phyloP scores from a whole-genome alignment of 2,113 vertebrate genomes.

The Myrmecophaga tridactyla region DNA sequence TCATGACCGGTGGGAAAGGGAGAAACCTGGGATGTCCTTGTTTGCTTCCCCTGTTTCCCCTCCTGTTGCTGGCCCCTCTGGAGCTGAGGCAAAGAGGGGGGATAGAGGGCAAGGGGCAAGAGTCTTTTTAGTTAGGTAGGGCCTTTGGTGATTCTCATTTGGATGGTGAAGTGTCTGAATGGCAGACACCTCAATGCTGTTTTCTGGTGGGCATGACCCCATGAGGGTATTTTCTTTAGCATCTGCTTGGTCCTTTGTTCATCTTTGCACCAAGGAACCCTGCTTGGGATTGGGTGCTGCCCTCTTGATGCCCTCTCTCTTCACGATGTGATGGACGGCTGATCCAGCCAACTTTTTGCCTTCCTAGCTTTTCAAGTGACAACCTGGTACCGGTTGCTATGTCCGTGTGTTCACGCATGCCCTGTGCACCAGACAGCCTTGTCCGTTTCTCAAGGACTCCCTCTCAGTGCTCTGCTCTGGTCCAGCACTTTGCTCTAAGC shows the following conservation, averaged over 20 bases:
- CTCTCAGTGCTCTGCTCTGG: neutral
- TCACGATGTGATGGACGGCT: no score
- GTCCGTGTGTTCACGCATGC: fast-evolving
- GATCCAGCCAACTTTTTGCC: neutral
- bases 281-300: neutral
- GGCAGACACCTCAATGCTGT: neutral
- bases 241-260: fast-evolving
- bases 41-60: neutral
- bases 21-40: neutral
- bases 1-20: neutral
- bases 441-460: neutral
- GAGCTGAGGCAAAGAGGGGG: neutral
- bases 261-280: neutral
- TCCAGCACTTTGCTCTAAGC: neutral
- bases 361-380: neutral
- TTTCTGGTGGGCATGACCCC: neutral
- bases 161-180: neutral
- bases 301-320: neutral
- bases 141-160: neutral
- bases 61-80: neutral
- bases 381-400: neutral
- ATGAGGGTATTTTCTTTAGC: neutral
- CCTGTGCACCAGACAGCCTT: neutral
- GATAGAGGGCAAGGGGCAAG: neutral
- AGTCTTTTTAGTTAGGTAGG: neutral